Evolutionary conservation across 2,797 vertebrate genomes (phyloP), one percentile per base, ranked within the genome.

Genomic region (Somateria mollissima): DNA sequence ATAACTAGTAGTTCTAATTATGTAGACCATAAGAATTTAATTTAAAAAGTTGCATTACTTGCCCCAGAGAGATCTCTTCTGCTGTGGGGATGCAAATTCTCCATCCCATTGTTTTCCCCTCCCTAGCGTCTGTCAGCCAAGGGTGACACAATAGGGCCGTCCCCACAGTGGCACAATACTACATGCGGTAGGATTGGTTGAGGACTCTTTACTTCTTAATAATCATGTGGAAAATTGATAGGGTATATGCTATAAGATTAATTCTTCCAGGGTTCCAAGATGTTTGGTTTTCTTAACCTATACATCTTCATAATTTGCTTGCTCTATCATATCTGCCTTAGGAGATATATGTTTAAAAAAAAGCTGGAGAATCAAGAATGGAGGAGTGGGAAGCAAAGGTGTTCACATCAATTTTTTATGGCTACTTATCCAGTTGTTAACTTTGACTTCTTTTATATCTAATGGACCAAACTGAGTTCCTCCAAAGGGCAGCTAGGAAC

Each of bases 51-150:
- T 79, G 13, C 15, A 53, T 67, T 60, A 64, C 67, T 94, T 90
- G 32, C 24, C 76, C 41, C 62, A 62, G 36, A 92, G 37, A 84
- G 3, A 25, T 92, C 80, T 84, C 43, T 79, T 91, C 82, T 87
- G 67, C 45, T 41, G 54, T 87, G 65, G 61, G 72, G 69, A 95
- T 85, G 54, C 39, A 91, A 94, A 89, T 94, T 93, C 72, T 91
- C n/a, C 36, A 66, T 74, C 22, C 16, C 36, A 30, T 80, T 74
- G 13, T 69, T 62, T 87, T 83, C 8, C 10, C 20, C n/a, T 79
- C 67, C 43, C 30, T 65, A 34, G 27, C 11, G 45, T 64, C 39
- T 34, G 67, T 64, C 43, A 90, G 34, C 16, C 27, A 78, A 65
- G 70, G 88, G 62, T 85, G 75, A 67, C 20, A 67, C 10, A 65